phyloP scores from a whole-genome alignment of 2,113 vertebrate genomes.

The Actenoides hombroni region DNA sequence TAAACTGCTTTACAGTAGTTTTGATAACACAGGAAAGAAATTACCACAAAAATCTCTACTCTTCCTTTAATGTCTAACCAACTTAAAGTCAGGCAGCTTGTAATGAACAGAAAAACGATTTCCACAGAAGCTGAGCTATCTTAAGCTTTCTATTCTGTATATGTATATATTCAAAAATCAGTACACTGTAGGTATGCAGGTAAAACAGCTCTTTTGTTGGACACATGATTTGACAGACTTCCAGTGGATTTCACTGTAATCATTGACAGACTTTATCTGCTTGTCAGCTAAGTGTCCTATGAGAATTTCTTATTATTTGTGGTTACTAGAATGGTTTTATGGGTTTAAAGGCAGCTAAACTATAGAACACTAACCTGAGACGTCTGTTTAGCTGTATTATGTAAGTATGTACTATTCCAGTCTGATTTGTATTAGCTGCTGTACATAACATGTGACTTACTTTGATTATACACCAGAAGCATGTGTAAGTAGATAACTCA shows the following conservation, averaged over 20 bases:
- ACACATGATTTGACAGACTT: constrained; percentile 33
- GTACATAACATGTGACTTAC: not conserved
- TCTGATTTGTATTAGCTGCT: not conserved
- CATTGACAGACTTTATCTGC: constrained; percentile 32
- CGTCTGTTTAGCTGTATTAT: not conserved
- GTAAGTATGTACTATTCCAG: not conserved
- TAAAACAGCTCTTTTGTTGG: constrained; percentile 30
- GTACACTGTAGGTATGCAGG: not conserved
- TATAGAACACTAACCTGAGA: not conserved
- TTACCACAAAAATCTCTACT: constrained; percentile 41
- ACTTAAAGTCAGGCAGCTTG: constrained; percentile 30
- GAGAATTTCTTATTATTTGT: constrained; percentile 47
- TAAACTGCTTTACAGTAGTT: constrained; percentile 52
- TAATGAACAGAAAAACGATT: constrained; percentile 60
- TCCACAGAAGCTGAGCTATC: constrained; percentile 27
- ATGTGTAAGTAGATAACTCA: not conserved
- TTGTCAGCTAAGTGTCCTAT: constrained; percentile 43
- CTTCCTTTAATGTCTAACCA: constrained; percentile 48
- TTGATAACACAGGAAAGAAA: constrained; percentile 44
- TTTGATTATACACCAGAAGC: not conserved
- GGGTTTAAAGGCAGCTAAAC: constrained; percentile 33
- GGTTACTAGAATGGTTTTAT: not conserved
- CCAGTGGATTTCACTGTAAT: constrained; percentile 11
- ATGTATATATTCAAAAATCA: constrained; percentile 12
- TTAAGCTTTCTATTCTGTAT: constrained; percentile 12